Evolutionary conservation across 2,113 vertebrate genomes (phyloP).

Genomic region (Aplodontia rufa): DNA sequence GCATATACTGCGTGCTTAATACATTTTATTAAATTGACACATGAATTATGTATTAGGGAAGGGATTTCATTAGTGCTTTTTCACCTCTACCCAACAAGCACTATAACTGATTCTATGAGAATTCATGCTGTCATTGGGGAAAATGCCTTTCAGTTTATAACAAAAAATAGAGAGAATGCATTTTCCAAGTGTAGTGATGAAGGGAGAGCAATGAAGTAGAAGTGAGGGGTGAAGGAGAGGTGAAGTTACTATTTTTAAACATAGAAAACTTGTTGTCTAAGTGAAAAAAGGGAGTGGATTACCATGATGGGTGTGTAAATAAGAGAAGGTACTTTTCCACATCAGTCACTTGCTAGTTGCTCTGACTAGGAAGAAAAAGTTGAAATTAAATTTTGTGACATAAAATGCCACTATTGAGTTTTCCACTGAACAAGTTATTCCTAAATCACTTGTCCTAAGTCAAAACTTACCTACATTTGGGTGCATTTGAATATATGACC

Average conservation of each 20-base stretch:
- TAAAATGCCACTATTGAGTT: constrained; percentile 9
- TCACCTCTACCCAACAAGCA: constrained; percentile 7
- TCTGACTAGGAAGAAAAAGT: constrained; percentile 19
- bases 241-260: constrained; percentile 54
- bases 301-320: neutral
- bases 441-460: neutral
- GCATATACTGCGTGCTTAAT: neutral
- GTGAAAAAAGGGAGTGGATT: neutral
- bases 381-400: constrained; percentile 1
- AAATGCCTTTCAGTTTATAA: constrained; percentile 54
- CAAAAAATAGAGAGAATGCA: constrained; percentile 47
- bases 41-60: constrained; percentile 58
- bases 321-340: neutral
- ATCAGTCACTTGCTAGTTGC: neutral
- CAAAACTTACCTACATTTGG: neutral
- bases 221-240: constrained; percentile 51
- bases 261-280: neutral
- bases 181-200: constrained; percentile 26
- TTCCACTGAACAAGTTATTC: neutral
- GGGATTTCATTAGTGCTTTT: constrained; percentile 17
- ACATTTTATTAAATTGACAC: constrained; percentile 45
- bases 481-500: neutral
- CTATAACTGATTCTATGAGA: constrained; percentile 21
- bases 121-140: constrained; percentile 2
- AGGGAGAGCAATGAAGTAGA: constrained; percentile 35